These are phyloP conservation scores for Diphyllodes magnificus DNA, from an alignment of 2,113 vertebrate genomes.

Conservation along the genomic window DNA sequence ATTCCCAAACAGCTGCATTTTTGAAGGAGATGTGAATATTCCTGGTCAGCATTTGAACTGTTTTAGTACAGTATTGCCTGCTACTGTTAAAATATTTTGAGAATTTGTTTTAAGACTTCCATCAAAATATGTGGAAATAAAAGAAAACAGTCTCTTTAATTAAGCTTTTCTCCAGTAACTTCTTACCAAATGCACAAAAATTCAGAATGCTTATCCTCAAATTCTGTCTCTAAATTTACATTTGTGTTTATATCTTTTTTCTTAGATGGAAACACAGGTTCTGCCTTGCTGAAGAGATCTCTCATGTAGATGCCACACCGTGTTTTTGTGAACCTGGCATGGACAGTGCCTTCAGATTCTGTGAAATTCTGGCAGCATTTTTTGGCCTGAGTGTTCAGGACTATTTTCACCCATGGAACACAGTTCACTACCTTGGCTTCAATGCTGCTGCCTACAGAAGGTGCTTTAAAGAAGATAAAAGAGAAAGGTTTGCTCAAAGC, in stretches of 20 bases:
- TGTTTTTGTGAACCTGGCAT: background rate
- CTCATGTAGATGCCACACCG: background rate
- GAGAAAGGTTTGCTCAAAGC: background rate
- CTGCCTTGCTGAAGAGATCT: background rate
- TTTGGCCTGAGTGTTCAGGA: background rate
- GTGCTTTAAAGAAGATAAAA: background rate
- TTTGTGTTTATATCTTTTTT: background rate
- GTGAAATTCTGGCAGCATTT: background rate
- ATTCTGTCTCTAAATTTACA: background rate
- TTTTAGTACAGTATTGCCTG: accelerated
- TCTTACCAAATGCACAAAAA: background rate
- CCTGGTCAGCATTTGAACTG: background rate
- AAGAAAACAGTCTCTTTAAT: background rate
- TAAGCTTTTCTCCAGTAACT: background rate
- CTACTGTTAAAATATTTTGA: background rate
- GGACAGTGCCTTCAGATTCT: background rate
- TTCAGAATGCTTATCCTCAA: background rate
- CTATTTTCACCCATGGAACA: background rate
- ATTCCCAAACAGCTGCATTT: background rate
- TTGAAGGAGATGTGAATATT: background rate
- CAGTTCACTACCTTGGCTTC: background rate
- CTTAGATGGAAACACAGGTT: background rate
- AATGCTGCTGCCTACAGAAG: background rate
- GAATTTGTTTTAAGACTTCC: background rate
- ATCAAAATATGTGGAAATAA: background rate